phyloP scores from a whole-genome alignment of 2,113 vertebrate genomes.

The Anolis carolinensis region DNA sequence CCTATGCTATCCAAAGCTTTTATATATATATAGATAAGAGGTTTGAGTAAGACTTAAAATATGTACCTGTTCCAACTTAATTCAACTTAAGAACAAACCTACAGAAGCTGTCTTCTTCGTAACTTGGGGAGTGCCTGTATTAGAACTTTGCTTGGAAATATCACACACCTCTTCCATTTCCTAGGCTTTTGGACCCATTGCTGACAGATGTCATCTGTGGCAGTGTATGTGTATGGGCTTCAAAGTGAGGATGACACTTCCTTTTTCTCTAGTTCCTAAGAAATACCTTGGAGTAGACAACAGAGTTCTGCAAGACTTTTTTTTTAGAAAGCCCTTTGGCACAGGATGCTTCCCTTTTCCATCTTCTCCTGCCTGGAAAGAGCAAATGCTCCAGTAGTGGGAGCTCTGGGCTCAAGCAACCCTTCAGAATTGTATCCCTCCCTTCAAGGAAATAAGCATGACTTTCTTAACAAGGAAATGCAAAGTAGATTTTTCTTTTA shows the following conservation, averaged over 20 bases:
- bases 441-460: not conserved
- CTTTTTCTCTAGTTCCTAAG: not conserved
- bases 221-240: not conserved
- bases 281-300: not conserved
- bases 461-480: not conserved
- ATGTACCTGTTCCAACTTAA: no score
- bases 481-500: not conserved
- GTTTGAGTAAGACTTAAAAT: no score
- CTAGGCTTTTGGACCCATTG: not conserved
- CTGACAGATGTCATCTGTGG: not conserved
- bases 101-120: no score
- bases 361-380: not conserved
- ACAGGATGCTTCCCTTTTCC: no score
- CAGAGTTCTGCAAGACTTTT: not conserved
- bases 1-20: no score
- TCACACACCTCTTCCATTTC: not conserved
- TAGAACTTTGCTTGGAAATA: not conserved
- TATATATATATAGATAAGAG: no score
- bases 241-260: not conserved
- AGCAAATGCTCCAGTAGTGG: not conserved
- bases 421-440: no score
- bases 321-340: not conserved
- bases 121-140: not conserved
- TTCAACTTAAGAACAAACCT: no score
- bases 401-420: not conserved